Evolutionary conservation across 2,797 vertebrate genomes (phyloP).

Genomic region (Danionella dracula): DNA sequence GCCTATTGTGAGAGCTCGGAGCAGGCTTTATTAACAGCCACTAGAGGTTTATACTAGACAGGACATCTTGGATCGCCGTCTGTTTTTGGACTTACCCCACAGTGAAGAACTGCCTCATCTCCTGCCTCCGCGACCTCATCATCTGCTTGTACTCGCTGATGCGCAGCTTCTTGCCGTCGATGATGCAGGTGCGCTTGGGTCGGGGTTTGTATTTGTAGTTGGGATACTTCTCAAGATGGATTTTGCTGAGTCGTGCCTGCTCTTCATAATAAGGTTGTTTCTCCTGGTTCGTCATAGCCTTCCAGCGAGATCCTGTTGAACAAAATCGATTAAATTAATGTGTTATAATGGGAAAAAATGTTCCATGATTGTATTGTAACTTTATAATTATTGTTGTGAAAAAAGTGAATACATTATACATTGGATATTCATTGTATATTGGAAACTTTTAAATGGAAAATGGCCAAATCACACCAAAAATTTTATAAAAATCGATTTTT

Average conservation of each 20-base stretch:
- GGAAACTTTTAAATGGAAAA: no score
- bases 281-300: slow-evolving; percentile 98
- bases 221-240: slow-evolving; percentile 98
- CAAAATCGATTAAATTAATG: no score
- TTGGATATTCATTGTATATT: no score
- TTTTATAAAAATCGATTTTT: no score
- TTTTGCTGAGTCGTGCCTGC: slow-evolving; percentile 97
- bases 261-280: slow-evolving; percentile 98
- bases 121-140: slow-evolving; percentile 97
- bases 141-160: slow-evolving; percentile 99
- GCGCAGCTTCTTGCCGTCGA: slow-evolving; percentile 96
- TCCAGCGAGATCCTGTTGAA: slow-evolving; percentile 89
- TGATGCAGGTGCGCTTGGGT: slow-evolving; percentile 98
- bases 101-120: slow-evolving; percentile 99
- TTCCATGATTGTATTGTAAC: no score
- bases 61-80: not conserved
- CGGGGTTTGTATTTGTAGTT: slow-evolving; percentile 99
- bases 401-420: no score
- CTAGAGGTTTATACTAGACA: not conserved
- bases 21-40: slow-evolving; percentile 2
- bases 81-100: slow-evolving; percentile 80
- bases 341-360: no score
- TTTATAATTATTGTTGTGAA: no score
- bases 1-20: slow-evolving; percentile 28
- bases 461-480: no score